Evolutionary conservation across 2,797 vertebrate genomes (phyloP).

Genomic region (Hoplostethus atlanticus): DNA sequence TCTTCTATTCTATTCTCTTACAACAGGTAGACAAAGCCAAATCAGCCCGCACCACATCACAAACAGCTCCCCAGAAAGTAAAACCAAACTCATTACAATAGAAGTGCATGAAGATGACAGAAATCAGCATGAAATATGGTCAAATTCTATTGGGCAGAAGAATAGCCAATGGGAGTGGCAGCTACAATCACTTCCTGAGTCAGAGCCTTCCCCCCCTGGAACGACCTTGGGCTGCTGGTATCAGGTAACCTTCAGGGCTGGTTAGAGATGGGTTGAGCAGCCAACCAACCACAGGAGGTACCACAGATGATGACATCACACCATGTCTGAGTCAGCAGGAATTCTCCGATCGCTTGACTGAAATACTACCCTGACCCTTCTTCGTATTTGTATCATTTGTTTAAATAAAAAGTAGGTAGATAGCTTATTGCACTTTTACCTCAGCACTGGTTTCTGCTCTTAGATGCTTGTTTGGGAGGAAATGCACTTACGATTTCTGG

Average conservation of each 20-base stretch:
- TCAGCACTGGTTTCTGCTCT: too few relatives aligned
- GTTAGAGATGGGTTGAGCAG: slow-evolving; percentile 16
- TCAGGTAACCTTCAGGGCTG: slow-evolving; percentile 59
- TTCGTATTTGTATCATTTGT: too few relatives aligned
- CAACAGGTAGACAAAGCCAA: slow-evolving; percentile 37
- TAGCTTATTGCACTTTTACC: too few relatives aligned
- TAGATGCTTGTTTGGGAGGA: too few relatives aligned
- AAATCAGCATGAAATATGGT: neutral
- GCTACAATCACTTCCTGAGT: slow-evolving; percentile 39
- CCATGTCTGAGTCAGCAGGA: slow-evolving; percentile 29
- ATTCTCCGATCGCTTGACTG: slow-evolving; percentile 30
- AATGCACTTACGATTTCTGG: too few relatives aligned
- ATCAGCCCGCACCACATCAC: neutral
- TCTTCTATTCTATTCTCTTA: slow-evolving; percentile 52
- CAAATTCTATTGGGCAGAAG: slow-evolving; percentile 7
- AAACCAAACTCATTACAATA: neutral
- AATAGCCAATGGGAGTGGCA: neutral
- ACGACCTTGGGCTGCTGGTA: slow-evolving; percentile 62
- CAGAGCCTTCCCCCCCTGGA: slow-evolving; percentile 28
- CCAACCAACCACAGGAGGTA: slow-evolving; percentile 19
- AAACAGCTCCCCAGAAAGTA: slow-evolving; percentile 7
- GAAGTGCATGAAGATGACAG: slow-evolving; percentile 1
- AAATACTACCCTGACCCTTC: too few relatives aligned
- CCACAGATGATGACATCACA: neutral
- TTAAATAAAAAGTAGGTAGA: too few relatives aligned